phyloP scores from a whole-genome alignment of 1,140 invertebrate species.

The Euborellia annulipes region DNA sequence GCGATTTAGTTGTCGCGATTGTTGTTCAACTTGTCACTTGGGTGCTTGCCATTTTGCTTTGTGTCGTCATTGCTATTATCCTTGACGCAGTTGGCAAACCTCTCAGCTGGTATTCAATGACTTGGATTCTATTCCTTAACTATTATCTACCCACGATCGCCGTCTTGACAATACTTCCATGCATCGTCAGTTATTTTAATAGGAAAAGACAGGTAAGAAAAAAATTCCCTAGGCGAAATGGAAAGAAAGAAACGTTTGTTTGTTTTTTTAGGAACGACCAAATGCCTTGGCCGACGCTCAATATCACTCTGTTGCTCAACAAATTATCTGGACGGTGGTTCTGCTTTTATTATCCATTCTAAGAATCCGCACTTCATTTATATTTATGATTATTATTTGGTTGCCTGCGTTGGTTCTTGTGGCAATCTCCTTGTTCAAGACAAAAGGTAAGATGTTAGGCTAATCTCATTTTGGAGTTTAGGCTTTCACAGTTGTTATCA shows the following conservation, averaged over 20 bases:
- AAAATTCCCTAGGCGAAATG: not conserved
- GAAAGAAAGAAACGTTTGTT: constrained; percentile 1
- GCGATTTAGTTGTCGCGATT: not conserved
- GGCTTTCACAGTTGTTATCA: too few species aligned
- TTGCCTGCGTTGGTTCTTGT: constrained; percentile 25
- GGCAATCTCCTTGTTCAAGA: constrained; percentile 17
- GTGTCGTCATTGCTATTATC: constrained; percentile 7
- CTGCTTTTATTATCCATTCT: constrained; percentile 27
- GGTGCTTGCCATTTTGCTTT: constrained; percentile 12
- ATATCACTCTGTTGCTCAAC: constrained; percentile 20
- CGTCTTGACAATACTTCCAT: constrained; percentile 12
- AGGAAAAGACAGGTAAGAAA: constrained; percentile 1
- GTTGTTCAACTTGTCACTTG: not conserved
- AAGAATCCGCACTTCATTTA: constrained; percentile 29
- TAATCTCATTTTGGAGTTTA: too few species aligned
- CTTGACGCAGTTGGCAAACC: constrained; percentile 14
- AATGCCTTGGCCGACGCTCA: constrained; percentile 12
- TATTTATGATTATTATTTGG: constrained; percentile 30
- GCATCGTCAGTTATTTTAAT: constrained; percentile 2
- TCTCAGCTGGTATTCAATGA: constrained; percentile 27
- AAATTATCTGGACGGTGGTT: constrained; percentile 31
- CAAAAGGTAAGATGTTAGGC: constrained; percentile 23
- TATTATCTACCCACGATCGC: constrained; percentile 18
- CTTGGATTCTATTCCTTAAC: constrained; percentile 22
- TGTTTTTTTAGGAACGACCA: constrained; percentile 12